Evolutionary conservation across 1,140 invertebrate species (phyloP), one percentile per base, ranked within the genome.

Genomic region (Leguminivora glycinivorella): DNA sequence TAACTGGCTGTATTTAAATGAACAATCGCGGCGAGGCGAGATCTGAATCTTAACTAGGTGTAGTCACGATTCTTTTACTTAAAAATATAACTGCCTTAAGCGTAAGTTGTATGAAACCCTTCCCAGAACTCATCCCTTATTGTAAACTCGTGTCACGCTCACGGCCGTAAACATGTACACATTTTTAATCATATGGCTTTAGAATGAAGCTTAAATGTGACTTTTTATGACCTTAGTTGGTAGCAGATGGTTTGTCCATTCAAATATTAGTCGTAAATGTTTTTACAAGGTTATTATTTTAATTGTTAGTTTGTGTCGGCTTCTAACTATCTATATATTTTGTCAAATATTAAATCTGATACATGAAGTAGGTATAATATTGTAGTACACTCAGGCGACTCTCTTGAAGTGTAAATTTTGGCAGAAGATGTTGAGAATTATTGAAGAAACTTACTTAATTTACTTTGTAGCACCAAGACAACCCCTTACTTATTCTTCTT

Each of bases 11-110:
- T 67, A 67, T 67, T 67, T 67, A 67, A 43, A 70, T 56, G 70
- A 85, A 80, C 82, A 80, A 79, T 84, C 76, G 79, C 68, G 72
- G 56, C 56, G 69, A 38, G 43, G 67, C 78, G 75, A 79, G 83
- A 85, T 85, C 72, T 75, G 77, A 84, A 85, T 85, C 83, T 85
- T 84, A 84, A 85, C 78, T 79, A 84, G 79, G 73, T 25, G 74
- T 75, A 77, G 83, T 85, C 83, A 85, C 83, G 83, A 83, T 70
- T 75, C n/a, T 47, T 58, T 43, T 70, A 63, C 34, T 70, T 47
- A 40, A 56, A 56, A 66, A 56, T 58, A 69, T 74, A 24, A 70
- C 56, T 66, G 17, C 68, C 56, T 69, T 69, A 40, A 19, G 47
- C 68, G n/a, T 63, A 29, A n/a, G 19, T 31, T 22, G 26, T 63